These are phyloP conservation scores for Watsonalla cultraria DNA, from an alignment of 2,888 invertebrate genomes.

Conservation along the genomic window DNA sequence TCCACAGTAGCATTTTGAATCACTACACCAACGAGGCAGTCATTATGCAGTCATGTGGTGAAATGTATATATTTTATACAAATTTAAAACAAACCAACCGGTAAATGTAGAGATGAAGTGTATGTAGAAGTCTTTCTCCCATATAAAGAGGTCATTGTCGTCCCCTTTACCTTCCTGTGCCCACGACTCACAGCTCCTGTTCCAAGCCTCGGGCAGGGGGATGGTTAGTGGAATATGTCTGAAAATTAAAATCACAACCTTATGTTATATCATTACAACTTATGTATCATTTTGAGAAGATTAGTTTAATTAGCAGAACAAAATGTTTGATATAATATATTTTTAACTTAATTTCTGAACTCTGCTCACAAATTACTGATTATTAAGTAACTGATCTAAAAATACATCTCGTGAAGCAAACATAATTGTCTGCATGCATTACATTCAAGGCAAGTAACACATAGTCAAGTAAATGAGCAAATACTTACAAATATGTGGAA, in stretches of 20 bases:
- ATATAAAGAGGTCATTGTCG: constrained; percentile 61
- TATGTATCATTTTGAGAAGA: neutral
- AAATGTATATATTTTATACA: too few relatives aligned
- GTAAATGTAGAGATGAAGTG: constrained; percentile 71
- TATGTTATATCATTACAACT: neutral
- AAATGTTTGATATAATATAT: too few relatives aligned
- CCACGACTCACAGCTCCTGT: constrained; percentile 44
- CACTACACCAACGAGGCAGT: too few relatives aligned
- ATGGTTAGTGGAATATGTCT: constrained; percentile 38
- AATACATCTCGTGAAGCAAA: too few relatives aligned
- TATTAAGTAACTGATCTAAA: too few relatives aligned
- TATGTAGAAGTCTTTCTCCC: constrained; percentile 80
- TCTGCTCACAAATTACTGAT: too few relatives aligned
- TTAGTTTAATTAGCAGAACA: too few relatives aligned
- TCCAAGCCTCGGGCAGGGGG: constrained; percentile 34
- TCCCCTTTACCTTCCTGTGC: constrained; percentile 34
- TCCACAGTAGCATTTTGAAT: too few relatives aligned
- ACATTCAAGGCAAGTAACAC: too few relatives aligned
- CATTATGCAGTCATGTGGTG: too few relatives aligned
- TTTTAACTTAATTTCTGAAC: too few relatives aligned
- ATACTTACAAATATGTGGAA: constrained; percentile 49
- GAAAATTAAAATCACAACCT: constrained; percentile 16
- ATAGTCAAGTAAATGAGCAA: neutral
- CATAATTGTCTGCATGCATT: too few relatives aligned
- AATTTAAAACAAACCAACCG: constrained; percentile 36